Conservation (phyloP, 2,797 vertebrate species). For the Chaetodon trifasciatus region DNA sequence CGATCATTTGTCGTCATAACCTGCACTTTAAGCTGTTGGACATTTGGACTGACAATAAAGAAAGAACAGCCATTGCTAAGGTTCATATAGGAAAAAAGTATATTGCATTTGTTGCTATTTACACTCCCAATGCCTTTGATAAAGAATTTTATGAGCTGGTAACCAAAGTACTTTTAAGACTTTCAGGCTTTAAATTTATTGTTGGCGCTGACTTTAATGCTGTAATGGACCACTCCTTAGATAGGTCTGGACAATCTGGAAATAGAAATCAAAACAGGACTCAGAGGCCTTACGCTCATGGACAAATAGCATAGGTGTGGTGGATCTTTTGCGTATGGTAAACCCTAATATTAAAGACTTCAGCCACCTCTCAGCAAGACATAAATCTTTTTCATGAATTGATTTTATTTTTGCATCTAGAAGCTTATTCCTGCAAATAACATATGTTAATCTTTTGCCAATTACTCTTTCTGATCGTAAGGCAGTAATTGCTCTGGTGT, state of each 20-base stretch:
- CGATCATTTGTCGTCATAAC: background rate
- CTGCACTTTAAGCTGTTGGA: background rate
- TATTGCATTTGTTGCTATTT: background rate
- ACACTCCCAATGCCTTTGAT: no score
- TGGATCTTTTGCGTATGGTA: background rate
- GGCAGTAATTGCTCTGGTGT: background rate
- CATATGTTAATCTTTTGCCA: background rate
- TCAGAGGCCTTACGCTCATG: background rate
- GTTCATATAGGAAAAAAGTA: background rate
- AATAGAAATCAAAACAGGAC: background rate
- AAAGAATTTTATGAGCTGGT: background rate
- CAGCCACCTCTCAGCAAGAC: background rate
- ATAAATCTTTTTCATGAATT: background rate
- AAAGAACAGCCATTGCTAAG: background rate
- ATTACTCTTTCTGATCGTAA: background rate
- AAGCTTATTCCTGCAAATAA: background rate
- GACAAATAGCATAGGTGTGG: background rate
- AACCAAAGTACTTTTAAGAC: background rate
- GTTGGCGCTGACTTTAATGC: background rate
- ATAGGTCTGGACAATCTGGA: background rate
- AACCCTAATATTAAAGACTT: background rate
- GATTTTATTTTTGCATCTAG: slow-evolving; percentile 1
- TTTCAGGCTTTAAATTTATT: background rate
- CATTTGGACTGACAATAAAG: background rate
- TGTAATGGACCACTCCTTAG: background rate